phyloP scores from a whole-genome alignment of 92 coral and sea anemone genomes.

The Epizoanthus illoricatus region DNA sequence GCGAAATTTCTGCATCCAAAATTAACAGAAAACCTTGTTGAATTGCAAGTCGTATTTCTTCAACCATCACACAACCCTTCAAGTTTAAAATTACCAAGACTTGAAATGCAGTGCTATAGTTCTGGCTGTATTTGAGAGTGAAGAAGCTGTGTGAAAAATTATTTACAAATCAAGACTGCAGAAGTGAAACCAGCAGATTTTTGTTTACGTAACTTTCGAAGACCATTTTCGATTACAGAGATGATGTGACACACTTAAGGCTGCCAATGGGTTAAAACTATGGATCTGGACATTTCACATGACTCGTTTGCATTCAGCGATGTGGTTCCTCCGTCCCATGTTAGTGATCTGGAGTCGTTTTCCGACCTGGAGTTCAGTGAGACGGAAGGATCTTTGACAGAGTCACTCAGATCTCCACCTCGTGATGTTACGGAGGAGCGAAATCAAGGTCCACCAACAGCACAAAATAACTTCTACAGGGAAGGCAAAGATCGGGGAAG shows the following conservation, averaged over 20 bases:
- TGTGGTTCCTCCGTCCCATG: conserved; percentile 90
- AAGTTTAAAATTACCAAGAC: not conserved
- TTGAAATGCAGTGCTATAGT: not conserved
- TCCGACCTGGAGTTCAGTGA: conserved; percentile 95
- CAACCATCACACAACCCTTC: not conserved
- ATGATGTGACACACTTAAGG: not conserved
- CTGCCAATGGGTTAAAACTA: conserved; percentile 10
- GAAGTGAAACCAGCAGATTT: not conserved
- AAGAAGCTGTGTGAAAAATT: not conserved
- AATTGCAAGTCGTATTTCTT: not conserved
- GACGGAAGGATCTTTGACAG: conserved; percentile 53
- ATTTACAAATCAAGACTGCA: not conserved
- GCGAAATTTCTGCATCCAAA: not conserved
- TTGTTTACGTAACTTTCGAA: not conserved
- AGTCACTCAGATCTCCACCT: conserved; percentile 49
- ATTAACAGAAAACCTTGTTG: not conserved
- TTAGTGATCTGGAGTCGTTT: conserved; percentile 91
- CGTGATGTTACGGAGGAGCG: conserved; percentile 27
- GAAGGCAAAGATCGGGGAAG: conserved; percentile 12
- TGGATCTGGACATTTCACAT: conserved; percentile 81
- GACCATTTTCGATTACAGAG: not conserved
- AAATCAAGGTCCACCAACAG: not conserved
- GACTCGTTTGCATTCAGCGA: conserved; percentile 95
- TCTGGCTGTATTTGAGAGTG: not conserved
- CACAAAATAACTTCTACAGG: not conserved